Percentiles rank a stretch among this genome's conserved stretches.
Evolutionary conservation across 2,113 vertebrate species (phyloP).

Genomic region (Takifugu bimaculatus): DNA sequence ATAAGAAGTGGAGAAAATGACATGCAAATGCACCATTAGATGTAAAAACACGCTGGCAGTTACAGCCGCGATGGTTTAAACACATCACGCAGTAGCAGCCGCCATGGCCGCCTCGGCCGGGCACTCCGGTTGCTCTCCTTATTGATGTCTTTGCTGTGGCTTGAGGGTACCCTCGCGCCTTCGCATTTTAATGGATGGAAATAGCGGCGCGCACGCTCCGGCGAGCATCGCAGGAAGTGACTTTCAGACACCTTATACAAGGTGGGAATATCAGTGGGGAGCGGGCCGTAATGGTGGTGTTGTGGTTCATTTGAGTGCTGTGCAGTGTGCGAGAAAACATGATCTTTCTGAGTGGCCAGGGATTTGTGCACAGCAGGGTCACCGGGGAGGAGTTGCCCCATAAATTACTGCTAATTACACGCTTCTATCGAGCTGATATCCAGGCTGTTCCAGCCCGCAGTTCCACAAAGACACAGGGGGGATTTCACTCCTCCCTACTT

Average conservation of each 20-base stretch:
- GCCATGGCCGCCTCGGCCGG: slow-evolving; percentile 1
- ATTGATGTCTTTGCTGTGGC: slow-evolving; percentile 57
- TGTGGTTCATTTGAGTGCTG: slow-evolving; percentile 74
- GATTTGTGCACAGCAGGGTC: slow-evolving; percentile 68
- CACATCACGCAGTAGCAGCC: slow-evolving; percentile 38
- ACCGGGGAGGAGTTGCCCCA: slow-evolving; percentile 63
- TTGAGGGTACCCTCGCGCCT: slow-evolving; percentile 42
- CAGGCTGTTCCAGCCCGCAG: slow-evolving; percentile 49
- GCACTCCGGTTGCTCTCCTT: slow-evolving; percentile 33
- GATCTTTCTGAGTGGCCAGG: slow-evolving; percentile 72
- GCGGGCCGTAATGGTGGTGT: slow-evolving; percentile 67
- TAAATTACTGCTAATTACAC: slow-evolving; percentile 81
- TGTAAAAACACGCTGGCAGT: slow-evolving; percentile 56
- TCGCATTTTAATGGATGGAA: slow-evolving; percentile 69
- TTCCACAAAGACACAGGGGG: slow-evolving; percentile 51
- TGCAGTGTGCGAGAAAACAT: slow-evolving; percentile 68
- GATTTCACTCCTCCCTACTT: slow-evolving; percentile 51
- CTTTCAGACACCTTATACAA: slow-evolving; percentile 74
- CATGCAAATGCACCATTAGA: slow-evolving; percentile 66
- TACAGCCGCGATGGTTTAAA: slow-evolving; percentile 34
- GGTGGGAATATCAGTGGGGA: slow-evolving; percentile 72
- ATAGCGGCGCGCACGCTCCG: slow-evolving; percentile 54
- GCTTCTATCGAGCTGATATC: slow-evolving; percentile 63
- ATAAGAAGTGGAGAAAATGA: slow-evolving; percentile 60
- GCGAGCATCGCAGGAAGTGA: slow-evolving; percentile 68